phyloP scores from a whole-genome alignment of 2,113 vertebrate genomes.

The Prunella fulvescens region DNA sequence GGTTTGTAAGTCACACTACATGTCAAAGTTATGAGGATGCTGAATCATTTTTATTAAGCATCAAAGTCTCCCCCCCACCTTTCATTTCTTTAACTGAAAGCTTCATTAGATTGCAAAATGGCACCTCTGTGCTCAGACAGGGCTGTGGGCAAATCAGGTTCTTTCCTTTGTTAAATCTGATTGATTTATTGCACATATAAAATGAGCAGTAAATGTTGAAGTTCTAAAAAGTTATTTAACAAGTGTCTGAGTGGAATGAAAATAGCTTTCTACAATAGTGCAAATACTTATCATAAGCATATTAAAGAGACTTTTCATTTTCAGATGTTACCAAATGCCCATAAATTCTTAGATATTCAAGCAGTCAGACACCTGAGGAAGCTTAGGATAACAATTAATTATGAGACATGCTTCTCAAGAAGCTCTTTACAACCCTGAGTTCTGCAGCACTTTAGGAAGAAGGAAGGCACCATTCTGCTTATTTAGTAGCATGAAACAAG shows the following conservation, averaged over 20 bases:
- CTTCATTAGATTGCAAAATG: slow-evolving; percentile 61
- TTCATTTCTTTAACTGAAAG: slow-evolving; percentile 39
- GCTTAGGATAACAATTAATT: slow-evolving; percentile 14
- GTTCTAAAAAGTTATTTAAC: slow-evolving; percentile 61
- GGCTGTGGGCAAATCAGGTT: slow-evolving; percentile 52
- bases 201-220: slow-evolving; percentile 55
- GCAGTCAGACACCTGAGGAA: slow-evolving; percentile 17
- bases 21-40: slow-evolving; percentile 44
- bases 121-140: slow-evolving; percentile 50
- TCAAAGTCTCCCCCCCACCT: not conserved
- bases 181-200: slow-evolving; percentile 63
- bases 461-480: not conserved
- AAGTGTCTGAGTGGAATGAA: slow-evolving; percentile 47
- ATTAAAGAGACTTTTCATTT: slow-evolving; percentile 48
- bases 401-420: not conserved
- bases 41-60: slow-evolving; percentile 54
- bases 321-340: slow-evolving; percentile 35
- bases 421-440: not conserved
- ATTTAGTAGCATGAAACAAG: not conserved
- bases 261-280: slow-evolving; percentile 52
- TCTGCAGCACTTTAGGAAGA: not conserved
- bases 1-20: slow-evolving; percentile 3
- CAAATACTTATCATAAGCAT: slow-evolving; percentile 64
- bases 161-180: slow-evolving; percentile 62
- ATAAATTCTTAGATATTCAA: slow-evolving; percentile 45